These are phyloP conservation scores for Agrochola circellaris DNA, from an alignment of 2,888 invertebrate species.

Conservation along the genomic window DNA sequence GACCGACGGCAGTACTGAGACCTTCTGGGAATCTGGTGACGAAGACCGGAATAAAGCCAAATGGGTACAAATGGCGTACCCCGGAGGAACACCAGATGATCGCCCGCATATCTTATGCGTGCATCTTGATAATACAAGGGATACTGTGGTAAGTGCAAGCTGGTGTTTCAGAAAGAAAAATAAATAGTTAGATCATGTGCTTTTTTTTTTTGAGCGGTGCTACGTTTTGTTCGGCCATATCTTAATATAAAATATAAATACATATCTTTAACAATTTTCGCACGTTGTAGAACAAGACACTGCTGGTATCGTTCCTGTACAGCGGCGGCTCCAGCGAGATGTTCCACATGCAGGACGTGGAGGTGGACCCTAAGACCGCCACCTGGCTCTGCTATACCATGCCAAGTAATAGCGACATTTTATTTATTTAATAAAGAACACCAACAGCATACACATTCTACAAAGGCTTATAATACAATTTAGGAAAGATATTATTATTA, in stretches of 20 bases:
- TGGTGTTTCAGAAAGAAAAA: neutral
- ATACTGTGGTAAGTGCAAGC: conserved; percentile 93
- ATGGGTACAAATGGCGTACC: conserved; percentile 92
- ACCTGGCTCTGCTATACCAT: conserved; percentile 98
- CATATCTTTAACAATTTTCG: too few species aligned
- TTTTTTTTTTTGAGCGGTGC: neutral
- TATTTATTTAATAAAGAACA: neutral
- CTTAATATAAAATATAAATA: too few species aligned
- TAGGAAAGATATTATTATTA: neutral
- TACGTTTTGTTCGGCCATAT: too few species aligned
- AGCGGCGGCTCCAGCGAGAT: conserved; percentile 96
- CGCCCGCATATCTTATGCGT: conserved; percentile 95
- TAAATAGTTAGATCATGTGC: neutral
- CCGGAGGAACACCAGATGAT: conserved; percentile 85
- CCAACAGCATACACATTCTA: neutral
- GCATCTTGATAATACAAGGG: conserved; percentile 98
- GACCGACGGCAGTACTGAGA: conserved; percentile 98
- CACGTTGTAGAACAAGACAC: conserved; percentile 95
- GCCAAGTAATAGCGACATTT: conserved; percentile 86
- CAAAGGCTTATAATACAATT: neutral
- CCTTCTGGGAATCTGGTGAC: conserved; percentile 99
- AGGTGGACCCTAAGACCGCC: conserved; percentile 95
- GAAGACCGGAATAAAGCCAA: conserved; percentile 98
- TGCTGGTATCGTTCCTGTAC: conserved; percentile 95
- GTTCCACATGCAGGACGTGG: conserved; percentile 94